Conservation (phyloP, 2,113 vertebrate genomes). For the Passer domesticus region DNA sequence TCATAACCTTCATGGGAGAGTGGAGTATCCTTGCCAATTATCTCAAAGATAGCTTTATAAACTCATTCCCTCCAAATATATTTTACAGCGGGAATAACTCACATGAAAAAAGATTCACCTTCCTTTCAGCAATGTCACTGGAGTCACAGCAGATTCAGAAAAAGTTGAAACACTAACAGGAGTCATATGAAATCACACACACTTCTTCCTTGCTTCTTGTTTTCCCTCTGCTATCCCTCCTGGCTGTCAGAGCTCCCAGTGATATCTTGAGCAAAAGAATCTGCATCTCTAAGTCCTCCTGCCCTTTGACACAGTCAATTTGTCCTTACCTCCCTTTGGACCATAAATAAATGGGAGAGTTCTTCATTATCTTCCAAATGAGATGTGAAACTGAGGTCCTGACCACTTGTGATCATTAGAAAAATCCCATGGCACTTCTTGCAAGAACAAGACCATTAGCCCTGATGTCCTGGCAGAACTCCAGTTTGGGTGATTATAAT, state of each 20-base stretch:
- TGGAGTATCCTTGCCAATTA: slow-evolving; percentile 64
- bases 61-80: slow-evolving; percentile 60
- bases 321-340: slow-evolving; percentile 50
- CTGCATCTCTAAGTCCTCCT: neutral
- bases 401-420: slow-evolving; percentile 59
- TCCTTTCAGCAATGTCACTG: slow-evolving; percentile 70
- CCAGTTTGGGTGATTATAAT: slow-evolving; percentile 58
- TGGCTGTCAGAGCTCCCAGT: neutral
- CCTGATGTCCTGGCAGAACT: slow-evolving; percentile 55
- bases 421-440: slow-evolving; percentile 53
- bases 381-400: slow-evolving; percentile 68
- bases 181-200: neutral
- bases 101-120: slow-evolving; percentile 60
- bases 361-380: slow-evolving; percentile 71
- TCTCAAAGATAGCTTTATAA: slow-evolving; percentile 64
- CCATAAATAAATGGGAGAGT: slow-evolving; percentile 59
- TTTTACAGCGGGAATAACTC: slow-evolving; percentile 53
- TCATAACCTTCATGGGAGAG: slow-evolving; percentile 66
- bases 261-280: neutral
- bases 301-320: slow-evolving; percentile 54
- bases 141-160: slow-evolving; percentile 31
- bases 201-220: neutral
- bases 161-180: neutral
- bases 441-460: slow-evolving; percentile 55
- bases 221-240: neutral